phyloP scores from a whole-genome alignment of 2,888 invertebrate genomes.

The Coremacera marginata region DNA sequence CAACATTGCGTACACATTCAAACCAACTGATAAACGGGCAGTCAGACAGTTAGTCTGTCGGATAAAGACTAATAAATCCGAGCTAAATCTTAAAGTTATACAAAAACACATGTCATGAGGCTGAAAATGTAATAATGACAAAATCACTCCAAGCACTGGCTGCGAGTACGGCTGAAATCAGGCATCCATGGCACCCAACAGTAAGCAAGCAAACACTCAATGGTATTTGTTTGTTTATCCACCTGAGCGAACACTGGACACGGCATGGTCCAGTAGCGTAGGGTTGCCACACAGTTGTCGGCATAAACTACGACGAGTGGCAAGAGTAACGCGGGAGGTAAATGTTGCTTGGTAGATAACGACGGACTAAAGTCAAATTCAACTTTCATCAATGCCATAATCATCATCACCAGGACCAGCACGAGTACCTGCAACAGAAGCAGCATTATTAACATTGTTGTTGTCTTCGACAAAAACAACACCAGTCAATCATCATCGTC shows the following conservation, averaged over 20 bases:
- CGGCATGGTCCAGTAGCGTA: background rate
- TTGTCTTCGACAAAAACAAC: background rate
- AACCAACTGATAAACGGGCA: background rate
- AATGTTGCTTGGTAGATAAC: slow-evolving; percentile 12
- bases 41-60: background rate
- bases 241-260: slow-evolving; percentile 13
- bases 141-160: background rate
- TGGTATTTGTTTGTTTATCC: slow-evolving; percentile 20
- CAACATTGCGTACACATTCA: background rate
- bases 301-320: background rate
- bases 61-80: background rate
- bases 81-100: slow-evolving; percentile 1
- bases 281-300: background rate
- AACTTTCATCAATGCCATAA: background rate
- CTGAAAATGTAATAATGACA: slow-evolving; percentile 17
- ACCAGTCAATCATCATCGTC: background rate
- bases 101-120: slow-evolving; percentile 27
- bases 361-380: slow-evolving; percentile 6
- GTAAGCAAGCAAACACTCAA: background rate
- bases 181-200: too few species aligned
- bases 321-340: background rate
- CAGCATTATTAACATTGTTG: background rate
- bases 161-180: background rate
- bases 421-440: slow-evolving; percentile 1
- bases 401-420: slow-evolving; percentile 12